phyloP scores from a whole-genome alignment of 2,797 vertebrate genomes.

The Petrocephalus schoutedeni region DNA sequence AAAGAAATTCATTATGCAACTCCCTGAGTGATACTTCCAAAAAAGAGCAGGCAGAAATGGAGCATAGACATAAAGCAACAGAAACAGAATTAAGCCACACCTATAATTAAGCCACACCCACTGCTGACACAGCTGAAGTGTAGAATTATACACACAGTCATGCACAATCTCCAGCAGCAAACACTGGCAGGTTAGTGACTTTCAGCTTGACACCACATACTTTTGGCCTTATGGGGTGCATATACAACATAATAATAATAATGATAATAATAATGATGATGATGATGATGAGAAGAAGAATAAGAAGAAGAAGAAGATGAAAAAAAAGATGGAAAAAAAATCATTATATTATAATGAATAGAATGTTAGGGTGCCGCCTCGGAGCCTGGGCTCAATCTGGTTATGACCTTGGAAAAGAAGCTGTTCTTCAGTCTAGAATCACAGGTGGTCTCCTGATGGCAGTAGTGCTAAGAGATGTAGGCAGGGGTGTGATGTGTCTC shows the following conservation, averaged over 20 bases:
- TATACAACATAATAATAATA: not conserved
- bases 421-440: not conserved
- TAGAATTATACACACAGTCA: not conserved
- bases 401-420: not conserved
- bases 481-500: not conserved
- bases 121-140: not conserved
- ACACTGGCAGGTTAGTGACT: not conserved
- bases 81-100: not conserved
- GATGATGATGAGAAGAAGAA: too few species aligned
- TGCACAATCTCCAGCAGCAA: not conserved
- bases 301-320: too few species aligned
- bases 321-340: not conserved
- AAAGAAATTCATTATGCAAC: not conserved
- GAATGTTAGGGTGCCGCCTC: not conserved
- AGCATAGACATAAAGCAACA: not conserved
- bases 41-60: not conserved
- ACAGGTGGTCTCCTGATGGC: not conserved
- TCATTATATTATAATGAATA: not conserved
- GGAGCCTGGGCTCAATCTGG: not conserved
- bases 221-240: not conserved
- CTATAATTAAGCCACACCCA: not conserved
- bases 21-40: slow-evolving; percentile 7
- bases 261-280: not conserved
- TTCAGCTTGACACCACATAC: not conserved
- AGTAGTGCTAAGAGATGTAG: not conserved